Base-by-base conservation (phyloP, 2,113 vertebrate genomes). In the Phaethon lepturus region DNA sequence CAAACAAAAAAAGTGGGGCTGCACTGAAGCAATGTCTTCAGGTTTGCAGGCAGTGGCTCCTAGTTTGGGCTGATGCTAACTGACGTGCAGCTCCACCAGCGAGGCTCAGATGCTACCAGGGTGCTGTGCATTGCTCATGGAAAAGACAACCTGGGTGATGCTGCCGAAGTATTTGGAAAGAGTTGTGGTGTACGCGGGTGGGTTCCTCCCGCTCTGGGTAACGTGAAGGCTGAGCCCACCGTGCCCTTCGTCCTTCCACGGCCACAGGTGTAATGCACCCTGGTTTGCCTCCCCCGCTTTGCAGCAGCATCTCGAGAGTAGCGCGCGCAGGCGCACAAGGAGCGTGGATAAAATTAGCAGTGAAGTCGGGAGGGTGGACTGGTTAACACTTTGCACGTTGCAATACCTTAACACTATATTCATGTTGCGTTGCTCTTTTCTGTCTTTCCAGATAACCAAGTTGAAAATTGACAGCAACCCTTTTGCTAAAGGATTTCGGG, bases 391-490 rank as follows among this genome's bases (percentile, higher is more conserved):
- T 91, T 85, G 92, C 93, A 79, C 0, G 0, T 79, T 93, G 71
- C 80, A 88, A 55, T 59, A 58, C 49, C 68, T 78, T 87, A 69
- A 93, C 60, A 18, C 89, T 33, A 1, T 86, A 66, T 95, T 95
- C 17, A 16, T 82, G 62, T 94, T 86, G 78, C 16, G 0, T 96
- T 66, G 67, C 77, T 95, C 77, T 84, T 96, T 97, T 88, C 96
- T 97, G 77, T 95, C 93, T 97, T 97, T 92, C 63, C 98, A 99
- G 99, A 99, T 99, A 98, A 99, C 99, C 97, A 99, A 99, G 97
- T 97, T 99, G 98, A 99, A 99, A 99, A 99, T 99, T 91, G 99
- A 99, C 98, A 99, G 99, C 97, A 99, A 99, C 98, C 99, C 99
- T 17, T 99, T 99, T 73, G 99, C 99, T 96, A 99, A 99, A 99